Conservation (phyloP, 2,888 invertebrate genomes). For the Caenorhabditis uteleia region DNA sequence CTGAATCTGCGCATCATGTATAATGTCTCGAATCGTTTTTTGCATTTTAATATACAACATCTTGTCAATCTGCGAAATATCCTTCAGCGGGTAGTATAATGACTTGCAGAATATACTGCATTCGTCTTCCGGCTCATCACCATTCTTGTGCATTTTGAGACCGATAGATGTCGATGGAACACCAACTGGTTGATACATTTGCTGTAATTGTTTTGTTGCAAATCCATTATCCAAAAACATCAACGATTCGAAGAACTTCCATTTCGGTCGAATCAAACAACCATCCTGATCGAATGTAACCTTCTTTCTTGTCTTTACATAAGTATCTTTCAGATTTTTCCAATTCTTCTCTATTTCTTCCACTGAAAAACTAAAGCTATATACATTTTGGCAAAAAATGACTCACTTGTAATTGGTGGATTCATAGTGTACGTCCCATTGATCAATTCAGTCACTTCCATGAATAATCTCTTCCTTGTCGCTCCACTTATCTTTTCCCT, state of each 20-base stretch:
- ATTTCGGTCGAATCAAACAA: slow-evolving; percentile 40
- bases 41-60: slow-evolving; percentile 30
- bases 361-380: slow-evolving; percentile 14
- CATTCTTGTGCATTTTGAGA: slow-evolving; percentile 12
- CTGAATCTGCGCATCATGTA: slow-evolving; percentile 41
- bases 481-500: slow-evolving; percentile 30
- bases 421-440: slow-evolving; percentile 25
- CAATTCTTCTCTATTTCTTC: slow-evolving; percentile 49
- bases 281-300: slow-evolving; percentile 37
- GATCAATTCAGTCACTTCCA: slow-evolving; percentile 31
- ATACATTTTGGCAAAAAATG: neutral
- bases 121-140: slow-evolving; percentile 28
- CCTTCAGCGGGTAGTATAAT: slow-evolving; percentile 31
- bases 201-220: slow-evolving; percentile 4
- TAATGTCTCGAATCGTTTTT: slow-evolving; percentile 38
- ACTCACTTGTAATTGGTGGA: slow-evolving; percentile 30
- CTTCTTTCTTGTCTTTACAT: slow-evolving; percentile 39
- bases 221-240: slow-evolving; percentile 27
- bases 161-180: no score
- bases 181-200: no score
- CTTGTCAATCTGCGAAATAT: slow-evolving; percentile 41
- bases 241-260: slow-evolving; percentile 41
- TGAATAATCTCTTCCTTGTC: slow-evolving; percentile 27
- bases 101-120: slow-evolving; percentile 43
- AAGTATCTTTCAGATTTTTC: slow-evolving; percentile 51